Base-by-base conservation (phyloP, 2,113 vertebrate genomes). In the Tricholaema leucomelas region DNA sequence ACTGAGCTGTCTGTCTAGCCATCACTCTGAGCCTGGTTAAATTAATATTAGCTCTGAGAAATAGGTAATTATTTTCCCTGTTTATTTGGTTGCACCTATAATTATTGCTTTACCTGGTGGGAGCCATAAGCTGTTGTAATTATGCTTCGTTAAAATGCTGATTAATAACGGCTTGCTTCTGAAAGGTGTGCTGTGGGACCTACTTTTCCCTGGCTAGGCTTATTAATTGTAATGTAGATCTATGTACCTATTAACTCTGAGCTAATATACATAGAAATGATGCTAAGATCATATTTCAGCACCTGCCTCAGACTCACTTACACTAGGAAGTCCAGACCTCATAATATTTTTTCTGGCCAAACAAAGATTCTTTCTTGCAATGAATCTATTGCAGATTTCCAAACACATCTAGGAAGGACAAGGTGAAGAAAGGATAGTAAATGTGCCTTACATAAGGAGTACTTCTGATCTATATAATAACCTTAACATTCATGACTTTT, bases 81-180 rank as follows among this genome's bases (percentile, higher is more conserved):
- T 94, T 97, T 97, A 94, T 96, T 96, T 95, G 95, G 91, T 93
- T 93, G 94, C 88, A 95, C 97, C 97, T 97, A 96, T 95, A 97
- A 96, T 96, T 96, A 96, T 91, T 93, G 92, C 92, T 95, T 96
- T 97, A 97, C 96, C 97, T 97, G 93, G 93, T 95, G 92, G 96
- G 95, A 97, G 90, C 93, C 95, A 96, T 97, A 96, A 96, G 91
- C 95, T 93, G 94, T 90, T 97, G 81, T 97, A 98, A 98, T 97
- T 97, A 97, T 89, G 85, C 88, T 97, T 97, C 81, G 95, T 97
- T 97, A 97, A 97, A 97, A 97, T 97, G 96, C 93, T 97, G 96
- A 98, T 97, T 97, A 97, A 97, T 97, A 97, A 95, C 12, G 54
- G 89, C 82, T 95, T 93, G 89, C 81, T 94, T 92, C 70, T 90